These are phyloP conservation scores for Rambutsinella grinnellia DNA, from an alignment of 2,888 invertebrate species.

Conservation along the genomic window DNA sequence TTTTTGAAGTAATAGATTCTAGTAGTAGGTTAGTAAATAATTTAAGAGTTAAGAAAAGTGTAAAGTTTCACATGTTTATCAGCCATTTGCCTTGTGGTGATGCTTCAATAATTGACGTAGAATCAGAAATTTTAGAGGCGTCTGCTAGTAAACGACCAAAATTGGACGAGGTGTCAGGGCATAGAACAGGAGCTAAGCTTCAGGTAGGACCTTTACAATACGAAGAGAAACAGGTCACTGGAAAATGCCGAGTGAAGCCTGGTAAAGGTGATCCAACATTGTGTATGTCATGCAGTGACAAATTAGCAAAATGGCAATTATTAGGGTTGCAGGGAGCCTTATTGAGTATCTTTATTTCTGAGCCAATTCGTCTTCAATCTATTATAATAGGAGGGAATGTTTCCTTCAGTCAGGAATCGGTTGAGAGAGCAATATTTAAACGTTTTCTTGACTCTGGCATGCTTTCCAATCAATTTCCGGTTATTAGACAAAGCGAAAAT, in stretches of 20 bases:
- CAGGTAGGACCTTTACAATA: constrained; percentile 42
- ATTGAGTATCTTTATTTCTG: constrained; percentile 76
- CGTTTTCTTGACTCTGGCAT: constrained; percentile 66
- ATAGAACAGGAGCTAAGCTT: constrained; percentile 87
- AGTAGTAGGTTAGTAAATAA: constrained; percentile 52
- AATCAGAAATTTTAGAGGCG: neutral
- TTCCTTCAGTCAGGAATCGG: constrained; percentile 75
- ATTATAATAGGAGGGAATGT: constrained; percentile 80
- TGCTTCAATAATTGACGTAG: constrained; percentile 80
- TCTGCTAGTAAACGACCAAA: neutral
- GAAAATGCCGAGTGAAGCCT: constrained; percentile 86
- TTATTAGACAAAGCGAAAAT: constrained; percentile 35
- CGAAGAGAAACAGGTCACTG: constrained; percentile 77
- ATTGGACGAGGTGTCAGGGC: constrained; percentile 49
- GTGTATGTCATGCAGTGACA: constrained; percentile 95
- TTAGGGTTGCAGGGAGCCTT: constrained; percentile 87
- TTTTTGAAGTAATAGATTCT: constrained; percentile 31
- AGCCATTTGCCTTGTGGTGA: constrained; percentile 95
- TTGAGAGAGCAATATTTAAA: constrained; percentile 73
- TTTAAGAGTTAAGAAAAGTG: constrained; percentile 73
- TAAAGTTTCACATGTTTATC: constrained; percentile 86
- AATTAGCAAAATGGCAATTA: constrained; percentile 89
- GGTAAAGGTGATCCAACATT: constrained; percentile 90
- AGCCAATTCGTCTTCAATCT: constrained; percentile 79
- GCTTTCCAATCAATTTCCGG: constrained; percentile 27